Evolutionary conservation across 2,113 vertebrate species (phyloP).

Genomic region (Lynx canadensis): DNA sequence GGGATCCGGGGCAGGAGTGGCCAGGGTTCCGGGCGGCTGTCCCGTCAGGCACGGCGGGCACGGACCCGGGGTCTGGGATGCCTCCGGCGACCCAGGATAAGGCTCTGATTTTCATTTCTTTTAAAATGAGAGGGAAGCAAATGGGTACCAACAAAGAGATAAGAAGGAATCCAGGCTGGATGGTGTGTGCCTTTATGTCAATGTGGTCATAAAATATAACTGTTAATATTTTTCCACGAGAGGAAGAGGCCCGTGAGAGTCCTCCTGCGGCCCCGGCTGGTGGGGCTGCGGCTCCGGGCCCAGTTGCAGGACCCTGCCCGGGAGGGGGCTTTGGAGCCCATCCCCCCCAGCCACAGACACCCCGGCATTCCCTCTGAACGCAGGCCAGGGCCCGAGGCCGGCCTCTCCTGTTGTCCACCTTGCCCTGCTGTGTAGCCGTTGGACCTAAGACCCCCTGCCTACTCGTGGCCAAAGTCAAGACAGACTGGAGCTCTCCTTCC

Average conservation of each 20-base stretch:
- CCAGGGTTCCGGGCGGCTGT: fast-evolving
- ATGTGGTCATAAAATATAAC: background rate
- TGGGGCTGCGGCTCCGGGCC: background rate
- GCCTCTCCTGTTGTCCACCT: background rate
- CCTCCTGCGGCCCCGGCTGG: background rate
- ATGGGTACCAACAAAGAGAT: background rate
- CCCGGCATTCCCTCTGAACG: background rate
- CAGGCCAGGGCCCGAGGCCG: background rate
- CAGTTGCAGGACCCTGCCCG: fast-evolving
- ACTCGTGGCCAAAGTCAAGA: background rate
- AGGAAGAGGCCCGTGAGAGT: background rate
- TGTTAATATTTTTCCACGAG: background rate
- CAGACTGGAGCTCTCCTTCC: background rate
- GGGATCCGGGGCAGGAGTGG: background rate
- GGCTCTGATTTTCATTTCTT: background rate
- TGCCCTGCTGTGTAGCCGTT: background rate
- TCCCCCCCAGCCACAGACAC: background rate
- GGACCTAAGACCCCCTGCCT: no score
- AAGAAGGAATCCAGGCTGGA: background rate
- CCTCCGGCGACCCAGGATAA: background rate
- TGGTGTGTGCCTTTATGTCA: background rate
- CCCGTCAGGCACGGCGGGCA: background rate
- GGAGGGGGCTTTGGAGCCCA: background rate
- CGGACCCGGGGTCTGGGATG: fast-evolving
- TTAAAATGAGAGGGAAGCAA: background rate